Base-by-base conservation (phyloP, 2,888 invertebrate genomes). In the Labia minor region DNA sequence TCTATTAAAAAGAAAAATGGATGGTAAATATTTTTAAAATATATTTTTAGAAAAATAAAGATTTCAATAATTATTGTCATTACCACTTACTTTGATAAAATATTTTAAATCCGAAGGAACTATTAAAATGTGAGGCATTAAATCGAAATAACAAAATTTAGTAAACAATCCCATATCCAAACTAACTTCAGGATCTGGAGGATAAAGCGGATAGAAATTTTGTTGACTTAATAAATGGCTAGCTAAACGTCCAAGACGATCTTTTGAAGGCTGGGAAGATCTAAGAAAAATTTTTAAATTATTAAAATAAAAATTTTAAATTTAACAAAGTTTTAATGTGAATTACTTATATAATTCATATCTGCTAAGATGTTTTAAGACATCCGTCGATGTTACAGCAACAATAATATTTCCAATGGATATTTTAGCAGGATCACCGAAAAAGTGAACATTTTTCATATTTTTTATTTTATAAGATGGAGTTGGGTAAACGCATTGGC, bases 61-160 rank as follows among this genome's bases (percentile, higher is more conserved):
- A n/a, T n/a, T n/a, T n/a, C n/a, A n/a, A n/a, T 26, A 26, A 6
- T 26, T 26, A 26, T 26, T 26, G 26, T 26, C 8, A 26, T 26
- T 26, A 8, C 8, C 8, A 72, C 73, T 77, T 77, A 90, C 89
- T 81, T 91, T 89, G 65, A 89, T 81, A 74, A 93, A 95, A 77
- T 87, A 85, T 75, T 88, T 83, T 72, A 95, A 85, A 76, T 89
- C 89, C 1, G 95, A 94, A 0, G 95, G 95, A 71, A 92, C 77
- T 68, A 95, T 78, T 16, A 96, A 79, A 64, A 95, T 73, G 76
- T 96, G 92, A 3, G 95, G 96, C 66, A 87, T 84, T 67, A 80
- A 77, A 10, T 86, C 80, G 70, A 96, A 80, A 68, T 84, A 83
- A n/a, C 86, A 88, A 77, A 86, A 84, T 73, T 84, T 82, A 62